Evolutionary conservation across 1,140 invertebrate genomes (phyloP).

Genomic region (Eupeodes corollae): DNA sequence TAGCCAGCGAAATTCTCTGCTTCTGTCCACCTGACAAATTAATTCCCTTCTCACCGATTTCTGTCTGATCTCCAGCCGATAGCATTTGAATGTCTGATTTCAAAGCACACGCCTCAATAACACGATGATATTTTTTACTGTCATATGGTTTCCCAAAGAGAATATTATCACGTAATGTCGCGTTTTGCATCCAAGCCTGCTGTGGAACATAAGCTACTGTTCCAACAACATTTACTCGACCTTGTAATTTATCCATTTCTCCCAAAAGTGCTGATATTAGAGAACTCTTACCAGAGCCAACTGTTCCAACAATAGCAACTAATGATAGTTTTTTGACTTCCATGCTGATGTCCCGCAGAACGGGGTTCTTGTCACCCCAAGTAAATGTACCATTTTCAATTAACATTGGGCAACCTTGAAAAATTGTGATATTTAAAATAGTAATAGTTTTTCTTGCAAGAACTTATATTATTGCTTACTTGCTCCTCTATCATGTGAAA

Average conservation of each 20-base stretch:
- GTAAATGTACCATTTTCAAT: conserved; percentile 68
- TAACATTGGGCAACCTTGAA: conserved; percentile 53
- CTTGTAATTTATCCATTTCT: conserved; percentile 76
- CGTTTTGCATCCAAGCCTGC: conserved; percentile 91
- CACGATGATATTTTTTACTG: conserved; percentile 61
- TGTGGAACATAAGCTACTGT: conserved; percentile 80
- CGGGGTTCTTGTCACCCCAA: conserved; percentile 54
- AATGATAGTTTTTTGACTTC: conserved; percentile 53
- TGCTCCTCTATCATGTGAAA: conserved; percentile 61
- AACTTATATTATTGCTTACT: conserved; percentile 47
- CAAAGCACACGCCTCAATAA: conserved; percentile 76
- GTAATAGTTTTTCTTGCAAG: neutral
- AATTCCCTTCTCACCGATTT: conserved; percentile 90
- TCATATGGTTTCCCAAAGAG: conserved; percentile 65
- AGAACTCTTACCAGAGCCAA: conserved; percentile 85
- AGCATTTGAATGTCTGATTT: conserved; percentile 76
- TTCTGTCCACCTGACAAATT: conserved; percentile 97
- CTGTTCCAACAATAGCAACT: conserved; percentile 74
- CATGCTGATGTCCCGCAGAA: conserved; percentile 63
- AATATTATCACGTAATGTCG: conserved; percentile 78
- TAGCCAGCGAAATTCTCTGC: conserved; percentile 87
- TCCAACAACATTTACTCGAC: conserved; percentile 71
- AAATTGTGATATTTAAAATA: neutral
- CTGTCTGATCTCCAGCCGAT: conserved; percentile 79
- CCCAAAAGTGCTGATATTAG: conserved; percentile 75